A percentile compares a stretch with the other conserved stretches of the same genome.
These are phyloP conservation scores for Copidosoma floridanum DNA, from an alignment of 1,140 invertebrate species.

Conservation along the genomic window DNA sequence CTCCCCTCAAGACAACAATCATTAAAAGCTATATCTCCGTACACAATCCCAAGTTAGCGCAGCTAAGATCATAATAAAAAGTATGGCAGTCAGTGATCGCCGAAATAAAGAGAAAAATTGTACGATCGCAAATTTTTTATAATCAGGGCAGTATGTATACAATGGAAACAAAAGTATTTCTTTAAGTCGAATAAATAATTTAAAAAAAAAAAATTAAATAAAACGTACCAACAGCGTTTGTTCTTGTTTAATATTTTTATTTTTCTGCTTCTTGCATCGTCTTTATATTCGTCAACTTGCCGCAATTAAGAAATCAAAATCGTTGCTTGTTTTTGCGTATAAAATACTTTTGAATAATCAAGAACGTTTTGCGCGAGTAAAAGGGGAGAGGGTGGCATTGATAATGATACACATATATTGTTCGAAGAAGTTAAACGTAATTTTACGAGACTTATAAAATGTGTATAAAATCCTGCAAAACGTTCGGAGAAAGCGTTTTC, in stretches of 20 bases:
- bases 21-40: constrained; percentile 54
- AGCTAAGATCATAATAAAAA: constrained; percentile 38
- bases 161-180: constrained; percentile 7
- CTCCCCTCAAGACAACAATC: constrained; percentile 38
- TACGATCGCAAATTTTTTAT: not conserved
- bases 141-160: constrained; percentile 7
- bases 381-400: too few relatives aligned
- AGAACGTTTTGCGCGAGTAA: constrained; percentile 5
- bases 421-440: not conserved
- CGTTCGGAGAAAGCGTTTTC: not conserved
- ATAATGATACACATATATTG: too few relatives aligned
- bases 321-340: not conserved
- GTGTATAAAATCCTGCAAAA: constrained; percentile 15
- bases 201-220: too few relatives aligned
- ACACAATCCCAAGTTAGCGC: constrained; percentile 52
- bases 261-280: not conserved
- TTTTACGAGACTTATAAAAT: constrained; percentile 34
- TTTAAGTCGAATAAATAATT: not conserved
- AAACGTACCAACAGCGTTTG: too few relatives aligned
- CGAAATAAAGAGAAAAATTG: constrained; percentile 13
- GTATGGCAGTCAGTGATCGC: constrained; percentile 47
- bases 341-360: not conserved
- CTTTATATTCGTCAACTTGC: not conserved
- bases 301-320: constrained; percentile 1
- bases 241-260: not conserved